Percentiles rank a stretch among this genome's conserved stretches.
Conservation (phyloP, 1,140 invertebrate species). For the Leptinotarsa undecemlineata region DNA sequence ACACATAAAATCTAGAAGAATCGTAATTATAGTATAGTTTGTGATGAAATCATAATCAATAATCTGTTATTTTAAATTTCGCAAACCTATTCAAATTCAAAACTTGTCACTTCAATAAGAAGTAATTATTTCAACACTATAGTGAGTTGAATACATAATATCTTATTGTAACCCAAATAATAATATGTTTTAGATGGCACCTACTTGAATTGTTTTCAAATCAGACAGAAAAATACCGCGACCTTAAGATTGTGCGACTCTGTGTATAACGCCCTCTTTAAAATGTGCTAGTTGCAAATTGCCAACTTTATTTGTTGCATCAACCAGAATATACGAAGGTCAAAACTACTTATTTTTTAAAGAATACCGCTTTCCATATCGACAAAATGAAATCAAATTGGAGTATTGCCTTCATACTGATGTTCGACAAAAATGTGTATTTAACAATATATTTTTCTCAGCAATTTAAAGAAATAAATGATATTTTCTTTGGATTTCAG, state of each 20-base stretch:
- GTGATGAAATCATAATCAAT: slow-evolving; percentile 2
- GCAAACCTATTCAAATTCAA: neutral
- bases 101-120: slow-evolving; percentile 1
- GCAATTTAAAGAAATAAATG: too few relatives aligned
- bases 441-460: too few relatives aligned
- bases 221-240: neutral
- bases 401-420: too few relatives aligned
- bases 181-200: slow-evolving; percentile 5
- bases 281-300: too few relatives aligned
- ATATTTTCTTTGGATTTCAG: too few relatives aligned
- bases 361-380: too few relatives aligned
- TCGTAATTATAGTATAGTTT: neutral
- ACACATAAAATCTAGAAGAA: too few relatives aligned
- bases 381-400: too few relatives aligned
- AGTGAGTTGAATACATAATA: slow-evolving; percentile 4
- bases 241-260: neutral
- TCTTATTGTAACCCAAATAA: neutral
- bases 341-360: too few relatives aligned
- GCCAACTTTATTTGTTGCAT: too few relatives aligned
- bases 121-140: slow-evolving; percentile 4
- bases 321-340: too few relatives aligned
- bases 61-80: neutral
- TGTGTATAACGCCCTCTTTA: neutral
- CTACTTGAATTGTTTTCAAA: slow-evolving; percentile 8
- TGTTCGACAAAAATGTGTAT: too few relatives aligned